Base-by-base conservation (phyloP, 2,888 invertebrate genomes). In the Notodromas monacha region DNA sequence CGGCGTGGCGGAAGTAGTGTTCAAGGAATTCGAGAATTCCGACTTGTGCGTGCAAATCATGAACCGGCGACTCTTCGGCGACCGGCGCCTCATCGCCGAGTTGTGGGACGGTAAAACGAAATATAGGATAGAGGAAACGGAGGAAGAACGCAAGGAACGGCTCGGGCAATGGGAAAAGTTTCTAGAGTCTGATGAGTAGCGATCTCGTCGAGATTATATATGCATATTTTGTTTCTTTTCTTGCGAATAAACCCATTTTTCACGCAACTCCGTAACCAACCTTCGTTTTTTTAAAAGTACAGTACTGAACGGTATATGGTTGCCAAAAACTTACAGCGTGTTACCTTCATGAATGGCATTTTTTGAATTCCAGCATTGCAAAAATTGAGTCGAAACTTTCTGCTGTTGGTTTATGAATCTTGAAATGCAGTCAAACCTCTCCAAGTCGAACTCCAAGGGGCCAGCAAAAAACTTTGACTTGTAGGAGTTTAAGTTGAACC, bases 51-150 rank as follows among this genome's bases (percentile, higher is more conserved):
- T 92, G 8, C 59, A 61, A 39, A 60, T 77, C 38, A 60, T 92
- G 44, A 70, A 86, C 48, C 73, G 74, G 2, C 58, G 89, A 26
- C 77, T 69, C 63, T 84, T 86, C 52, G 74, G 72, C 5, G 67
- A 79, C 45, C 57, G 74, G 26, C 62, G 68, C 48, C 59, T 96
- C 15, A 61, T 59, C 3, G 89, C 84, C 3, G 68, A 69, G 45
- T 65, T 70, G 37, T 92, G 81, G 77, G 86, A 96, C 54, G 92
- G 92, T 12, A 69, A 69, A 46, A 77, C 79, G 0, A 89, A 81
- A 48, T 84, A 36, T 38, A 65, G 68, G 48, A 64, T 84, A 41
- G 63, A 64, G 31, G 92, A 92, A 54, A 79, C 84, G 0, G 79
- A 77, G 44, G 67, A 68, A 29, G 73, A 86, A 46, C 62, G 66